These are phyloP conservation scores for Eilema griseolum DNA, from an alignment of 2,888 invertebrate genomes.

Conservation along the genomic window DNA sequence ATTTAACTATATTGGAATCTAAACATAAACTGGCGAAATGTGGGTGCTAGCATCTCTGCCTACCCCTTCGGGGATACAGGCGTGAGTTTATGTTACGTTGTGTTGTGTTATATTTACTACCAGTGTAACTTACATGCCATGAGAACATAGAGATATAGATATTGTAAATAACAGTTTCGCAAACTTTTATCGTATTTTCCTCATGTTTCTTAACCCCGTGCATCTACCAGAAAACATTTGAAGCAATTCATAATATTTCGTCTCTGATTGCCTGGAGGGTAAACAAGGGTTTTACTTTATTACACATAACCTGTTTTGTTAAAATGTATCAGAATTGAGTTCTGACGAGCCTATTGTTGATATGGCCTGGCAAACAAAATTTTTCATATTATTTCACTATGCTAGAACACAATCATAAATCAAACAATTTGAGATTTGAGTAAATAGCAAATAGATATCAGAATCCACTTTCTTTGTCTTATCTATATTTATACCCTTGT, in stretches of 20 bases:
- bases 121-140: slow-evolving; percentile 24
- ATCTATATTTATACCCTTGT: not conserved
- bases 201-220: not conserved
- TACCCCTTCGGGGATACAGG: no score
- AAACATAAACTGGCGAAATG: no score
- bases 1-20: no score
- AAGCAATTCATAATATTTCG: not conserved
- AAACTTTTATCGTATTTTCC: slow-evolving; percentile 13
- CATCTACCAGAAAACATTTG: not conserved
- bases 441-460: not conserved
- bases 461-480: not conserved
- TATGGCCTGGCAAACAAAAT: not conserved
- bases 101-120: slow-evolving; percentile 23
- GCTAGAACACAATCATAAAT: not conserved
- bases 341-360: not conserved
- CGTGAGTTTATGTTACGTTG: no score
- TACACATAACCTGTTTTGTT: not conserved
- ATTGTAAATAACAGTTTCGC: not conserved
- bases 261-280: not conserved
- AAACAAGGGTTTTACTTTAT: not conserved
- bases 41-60: no score
- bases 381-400: not conserved
- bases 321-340: not conserved
- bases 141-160: not conserved
- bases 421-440: slow-evolving; percentile 4